phyloP scores from a whole-genome alignment of 2,797 vertebrate genomes.

The Tenualosa ilisha region DNA sequence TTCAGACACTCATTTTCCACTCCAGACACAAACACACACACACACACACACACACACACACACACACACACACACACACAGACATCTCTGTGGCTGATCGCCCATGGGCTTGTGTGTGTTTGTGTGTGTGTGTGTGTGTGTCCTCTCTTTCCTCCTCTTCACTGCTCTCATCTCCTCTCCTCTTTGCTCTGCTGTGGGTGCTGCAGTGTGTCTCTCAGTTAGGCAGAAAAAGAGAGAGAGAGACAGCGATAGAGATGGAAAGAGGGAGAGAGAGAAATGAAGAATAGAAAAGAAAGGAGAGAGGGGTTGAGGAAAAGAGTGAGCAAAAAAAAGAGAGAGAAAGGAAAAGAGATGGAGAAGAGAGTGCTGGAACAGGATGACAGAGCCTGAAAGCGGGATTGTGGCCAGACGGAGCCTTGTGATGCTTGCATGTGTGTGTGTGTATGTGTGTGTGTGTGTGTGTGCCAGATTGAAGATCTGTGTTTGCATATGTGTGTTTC shows the following conservation, averaged over 20 bases:
- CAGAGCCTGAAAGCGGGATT: neutral
- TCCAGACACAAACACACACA: neutral
- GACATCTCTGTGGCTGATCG: neutral
- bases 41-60: too few species aligned
- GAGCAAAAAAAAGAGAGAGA: neutral
- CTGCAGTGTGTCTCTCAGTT: neutral
- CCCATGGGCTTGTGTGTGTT: neutral
- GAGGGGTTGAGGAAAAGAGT: neutral
- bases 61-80: neutral
- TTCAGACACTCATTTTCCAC: neutral
- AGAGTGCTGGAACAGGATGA: neutral
- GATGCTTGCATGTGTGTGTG: neutral
- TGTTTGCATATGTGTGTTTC: neutral
- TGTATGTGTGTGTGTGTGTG: constrained; percentile 13
- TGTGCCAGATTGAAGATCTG: neutral
- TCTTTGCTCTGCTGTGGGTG: neutral
- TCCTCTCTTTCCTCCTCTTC: neutral
- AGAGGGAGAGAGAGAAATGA: neutral
- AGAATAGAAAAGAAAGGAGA: neutral
- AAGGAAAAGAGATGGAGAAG: neutral
- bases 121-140: neutral
- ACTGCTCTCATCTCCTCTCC: neutral
- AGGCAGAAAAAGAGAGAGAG: neutral
- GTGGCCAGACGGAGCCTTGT: constrained; percentile 5
- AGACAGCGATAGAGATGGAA: neutral